Evolutionary conservation across 2,797 vertebrate genomes (phyloP), one percentile per base, ranked within the genome.

Genomic region (Gadopsis marmoratus): DNA sequence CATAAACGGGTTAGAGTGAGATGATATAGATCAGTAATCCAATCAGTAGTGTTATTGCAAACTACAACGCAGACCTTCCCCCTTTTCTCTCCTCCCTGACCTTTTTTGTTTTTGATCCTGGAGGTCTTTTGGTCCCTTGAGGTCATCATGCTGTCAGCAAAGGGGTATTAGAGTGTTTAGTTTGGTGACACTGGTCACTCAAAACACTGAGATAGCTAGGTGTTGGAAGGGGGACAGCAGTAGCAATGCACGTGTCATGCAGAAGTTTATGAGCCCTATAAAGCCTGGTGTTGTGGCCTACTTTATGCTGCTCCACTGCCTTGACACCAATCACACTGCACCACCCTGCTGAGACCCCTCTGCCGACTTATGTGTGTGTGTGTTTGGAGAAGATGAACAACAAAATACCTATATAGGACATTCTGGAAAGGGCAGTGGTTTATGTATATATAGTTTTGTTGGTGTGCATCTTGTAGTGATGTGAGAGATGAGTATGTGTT

Each of bases 1-100:
- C 59, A 63, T 84, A 63, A 91, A 82, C 60, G 66, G 55, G 59
- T 88, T 83, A 86, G 48, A 75, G 45, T 59, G 59, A 82, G 71
- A 80, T 74, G 65, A 88, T 71, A 66, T 64, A 61, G 54, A 68
- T 81, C 63, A 43, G 70, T 74, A 84, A 90, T 85, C 55, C 43
- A 81, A 85, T 85, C 75, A 74, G 53, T 9, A 14, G 59, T 59
- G 43, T 59, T 68, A 43, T 33, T 76, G 71, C 61, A 74, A 60
- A 23, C 54, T 58, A 23, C 23, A 56, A 12, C 13, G 2, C 26
- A 67, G 47, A 60, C 63, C n/a, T 70, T 60, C 39, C 33, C 8
- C 1, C 29, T 61, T 37, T 51, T 56, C 65, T 73, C 47, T 51
- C 65, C 48, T 19, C 12, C 31, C 54, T 78, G 63, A 43, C 65